Evolutionary conservation across 2,888 invertebrate genomes (phyloP).

Genomic region (Hyppa rectilinea): DNA sequence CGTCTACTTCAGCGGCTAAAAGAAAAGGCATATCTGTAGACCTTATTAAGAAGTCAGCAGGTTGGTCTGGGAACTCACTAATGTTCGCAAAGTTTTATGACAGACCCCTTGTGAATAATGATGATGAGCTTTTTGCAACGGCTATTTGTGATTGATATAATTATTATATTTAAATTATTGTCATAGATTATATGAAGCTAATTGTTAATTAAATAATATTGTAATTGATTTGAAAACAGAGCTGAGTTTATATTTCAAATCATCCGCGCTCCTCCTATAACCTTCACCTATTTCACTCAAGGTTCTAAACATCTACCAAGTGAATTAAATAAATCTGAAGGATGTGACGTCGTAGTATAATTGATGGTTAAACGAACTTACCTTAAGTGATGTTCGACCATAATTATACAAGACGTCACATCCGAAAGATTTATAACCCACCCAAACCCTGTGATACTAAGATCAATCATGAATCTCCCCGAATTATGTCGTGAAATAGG

Average conservation of each 20-base stretch:
- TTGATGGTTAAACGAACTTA: too few species aligned
- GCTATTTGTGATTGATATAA: neutral
- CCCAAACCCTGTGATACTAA: neutral
- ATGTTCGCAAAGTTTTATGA: neutral
- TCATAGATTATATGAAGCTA: neutral
- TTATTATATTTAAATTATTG: neutral
- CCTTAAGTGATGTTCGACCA: too few species aligned
- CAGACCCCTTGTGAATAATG: slow-evolving; percentile 1
- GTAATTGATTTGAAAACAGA: neutral
- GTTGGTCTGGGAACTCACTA: neutral
- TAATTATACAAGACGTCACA: too few species aligned
- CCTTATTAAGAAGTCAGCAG: neutral
- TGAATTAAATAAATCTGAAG: too few species aligned
- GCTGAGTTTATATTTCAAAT: too few species aligned
- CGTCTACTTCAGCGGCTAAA: too few species aligned
- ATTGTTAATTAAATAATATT: neutral
- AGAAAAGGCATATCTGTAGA: neutral
- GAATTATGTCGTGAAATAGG: too few species aligned
- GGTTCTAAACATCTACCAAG: too few species aligned
- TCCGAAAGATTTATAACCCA: neutral
- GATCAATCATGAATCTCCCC: too few species aligned
- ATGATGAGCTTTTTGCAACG: neutral
- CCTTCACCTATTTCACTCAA: too few species aligned
- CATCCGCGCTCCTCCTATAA: too few species aligned
- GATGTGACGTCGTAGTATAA: too few species aligned